A percentile compares a stretch with the other conserved stretches of the same genome.
Conservation (phyloP, 2,113 vertebrate species). For the Channa argus region DNA sequence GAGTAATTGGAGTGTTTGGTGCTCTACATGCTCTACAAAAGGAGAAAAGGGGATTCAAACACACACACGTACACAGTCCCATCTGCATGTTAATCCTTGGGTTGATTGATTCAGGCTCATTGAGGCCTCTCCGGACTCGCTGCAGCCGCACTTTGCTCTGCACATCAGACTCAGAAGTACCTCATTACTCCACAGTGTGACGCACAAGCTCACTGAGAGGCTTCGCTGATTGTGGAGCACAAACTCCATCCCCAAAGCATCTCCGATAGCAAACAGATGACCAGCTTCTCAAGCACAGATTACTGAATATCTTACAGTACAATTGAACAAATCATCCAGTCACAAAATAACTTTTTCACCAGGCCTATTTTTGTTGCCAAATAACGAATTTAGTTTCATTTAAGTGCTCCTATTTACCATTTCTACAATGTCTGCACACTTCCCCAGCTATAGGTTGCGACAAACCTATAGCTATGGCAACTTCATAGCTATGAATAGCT, state of each 20-base stretch:
- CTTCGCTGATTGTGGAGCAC: constrained; percentile 47
- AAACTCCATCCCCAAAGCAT: constrained; percentile 22
- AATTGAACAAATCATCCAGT: background rate
- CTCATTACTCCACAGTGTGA: constrained; percentile 54
- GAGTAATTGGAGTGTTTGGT: constrained; percentile 40
- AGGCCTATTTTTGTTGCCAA: too few species aligned
- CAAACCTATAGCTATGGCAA: too few species aligned
- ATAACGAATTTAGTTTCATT: too few species aligned
- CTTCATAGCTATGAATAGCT: too few species aligned
- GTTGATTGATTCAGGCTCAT: constrained; percentile 48
- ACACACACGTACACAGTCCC: constrained; percentile 43
- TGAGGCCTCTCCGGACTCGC: constrained; percentile 53
- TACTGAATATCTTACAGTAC: background rate
- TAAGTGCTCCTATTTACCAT: too few species aligned
- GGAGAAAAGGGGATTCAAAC: constrained; percentile 21
- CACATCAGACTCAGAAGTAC: constrained; percentile 51
- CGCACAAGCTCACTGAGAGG: constrained; percentile 49
- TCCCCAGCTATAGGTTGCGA: too few species aligned
- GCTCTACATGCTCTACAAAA: constrained; percentile 23
- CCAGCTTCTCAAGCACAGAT: background rate
- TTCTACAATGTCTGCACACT: too few species aligned
- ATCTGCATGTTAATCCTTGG: constrained; percentile 51
- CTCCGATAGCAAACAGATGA: background rate
- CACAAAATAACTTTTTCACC: too few species aligned
- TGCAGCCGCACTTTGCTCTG: constrained; percentile 31